Percentiles rank a stretch among this genome's conserved stretches.
Conservation (phyloP, 2,797 vertebrate genomes). For the Pseudocheirus occidentalis region DNA sequence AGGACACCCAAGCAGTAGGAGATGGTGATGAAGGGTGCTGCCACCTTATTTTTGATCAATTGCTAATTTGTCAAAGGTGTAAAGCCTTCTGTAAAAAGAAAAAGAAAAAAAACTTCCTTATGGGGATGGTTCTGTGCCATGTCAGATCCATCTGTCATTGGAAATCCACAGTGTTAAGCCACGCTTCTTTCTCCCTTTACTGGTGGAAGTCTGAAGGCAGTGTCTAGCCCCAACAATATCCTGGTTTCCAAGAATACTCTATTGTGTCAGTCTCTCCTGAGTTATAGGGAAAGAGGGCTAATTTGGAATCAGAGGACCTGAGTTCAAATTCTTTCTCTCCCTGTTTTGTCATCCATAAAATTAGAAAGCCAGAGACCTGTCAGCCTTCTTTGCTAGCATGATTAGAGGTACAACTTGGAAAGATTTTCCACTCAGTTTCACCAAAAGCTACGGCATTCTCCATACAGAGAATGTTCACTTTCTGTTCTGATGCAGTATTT, state of each 20-base stretch:
- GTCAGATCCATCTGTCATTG: background rate
- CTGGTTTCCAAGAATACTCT: background rate
- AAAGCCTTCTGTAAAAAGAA: background rate
- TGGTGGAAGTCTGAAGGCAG: background rate
- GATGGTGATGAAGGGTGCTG: background rate
- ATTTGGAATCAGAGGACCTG: background rate
- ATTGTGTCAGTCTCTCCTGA: background rate
- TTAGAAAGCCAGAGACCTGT: background rate
- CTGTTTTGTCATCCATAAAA: background rate
- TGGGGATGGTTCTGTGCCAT: background rate
- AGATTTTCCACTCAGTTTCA: background rate
- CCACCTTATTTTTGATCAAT: slow-evolving; percentile 14
- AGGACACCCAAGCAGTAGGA: background rate
- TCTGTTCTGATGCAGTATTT: background rate
- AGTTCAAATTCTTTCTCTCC: background rate
- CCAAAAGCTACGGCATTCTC: background rate
- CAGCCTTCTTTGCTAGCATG: background rate
- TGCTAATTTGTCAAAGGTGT: background rate
- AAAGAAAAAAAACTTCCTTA: background rate
- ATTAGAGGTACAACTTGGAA: background rate
- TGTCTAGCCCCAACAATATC: background rate
- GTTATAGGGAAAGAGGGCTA: background rate
- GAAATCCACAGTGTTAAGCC: background rate
- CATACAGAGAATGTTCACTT: no score
- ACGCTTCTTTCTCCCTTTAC: background rate